Evolutionary conservation across 37 sponge, comb jelly and placozoan genomes (phyloP), one percentile per base, ranked within the genome.

Genomic region (Amphimedon queenslandica): DNA sequence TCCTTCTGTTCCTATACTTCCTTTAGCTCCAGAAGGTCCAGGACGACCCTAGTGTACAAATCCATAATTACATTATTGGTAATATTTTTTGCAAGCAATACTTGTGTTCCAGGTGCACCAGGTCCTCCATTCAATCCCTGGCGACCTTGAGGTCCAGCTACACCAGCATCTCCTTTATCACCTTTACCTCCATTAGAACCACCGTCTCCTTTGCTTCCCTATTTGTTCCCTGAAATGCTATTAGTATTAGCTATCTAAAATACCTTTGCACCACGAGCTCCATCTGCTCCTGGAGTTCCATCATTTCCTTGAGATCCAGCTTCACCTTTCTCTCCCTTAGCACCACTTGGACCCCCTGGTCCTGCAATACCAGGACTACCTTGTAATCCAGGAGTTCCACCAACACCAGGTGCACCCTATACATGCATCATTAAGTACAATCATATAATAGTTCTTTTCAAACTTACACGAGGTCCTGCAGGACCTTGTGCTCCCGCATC

Each of bases 401-500:
- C 36, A 29, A 8, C n/a, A 37, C 75, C 75, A 63, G 61, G 63
- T 5, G 4, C 18, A 66, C 70, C 70, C 70, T 68, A 21, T 11
- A 68, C 5, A 35, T 31, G 11, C 29, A 6, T 10, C 8, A 35
- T n/a, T 8, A 35, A 21, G 10, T 28, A 29, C 30, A 10, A 53
- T 24, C 10, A 25, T 6, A 60, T 24, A 30, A 42, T 27, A 30
- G 53, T 24, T 63, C 67, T 5, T 38, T 51, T 60, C 63, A 29
- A 20, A 36, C 25, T 10, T 58, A 57, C 75, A 1, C 5, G 47
- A 47, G 77, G 67, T 1, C 77, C 77, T 28, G 43, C 34, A 39
- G 38, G 53, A n/a, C 81, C 81, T 56, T 56, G 73, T 23, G 39
- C 64, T 58, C 81, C 81, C 24, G 37, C 24, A 16, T 63, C 53